Evolutionary conservation across 1,140 invertebrate species (phyloP), one percentile per base, ranked within the genome.

Genomic region (Chionoecetes opilio): DNA sequence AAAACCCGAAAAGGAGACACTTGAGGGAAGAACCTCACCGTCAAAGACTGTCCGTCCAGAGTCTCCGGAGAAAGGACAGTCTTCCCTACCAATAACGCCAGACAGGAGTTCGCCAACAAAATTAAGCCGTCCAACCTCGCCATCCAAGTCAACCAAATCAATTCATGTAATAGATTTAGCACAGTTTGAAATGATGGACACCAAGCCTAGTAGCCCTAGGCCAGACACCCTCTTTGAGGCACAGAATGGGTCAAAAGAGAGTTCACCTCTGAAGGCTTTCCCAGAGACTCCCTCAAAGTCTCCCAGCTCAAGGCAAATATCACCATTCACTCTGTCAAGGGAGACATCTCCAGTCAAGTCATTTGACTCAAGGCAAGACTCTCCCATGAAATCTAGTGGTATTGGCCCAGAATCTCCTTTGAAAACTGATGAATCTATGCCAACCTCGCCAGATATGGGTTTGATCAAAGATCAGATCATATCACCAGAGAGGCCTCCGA

Each of bases 371-470:
- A 86, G 94, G 75, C 89, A 41, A 91, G 93, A 95, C 84, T 96
- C 95, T 46, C 93, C 95, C 86, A 96, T 96, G 95, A 96, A 93
- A 88, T 96, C 96, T 21, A 95, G 96, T 95, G 95, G 93, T 17
- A 88, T 96, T 26, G 96, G 93, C 34, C 93, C 95, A 17, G 95
- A 96, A 38, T 94, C 93, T 46, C 92, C 92, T 6, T 31, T 96
- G 32, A 96, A 96, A 94, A 94, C 95, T n/a, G 95, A 96, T 85
- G 95, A 96, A 90, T 94, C 92, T 87, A 82, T 82, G 9, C 95
- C 95, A 8, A 91, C 92, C 21, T 95, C 95, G 37, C 95, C 95
- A 34, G 95, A 95, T 29, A 95, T 86, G 32, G 94, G 94, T 17
- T 34, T 86, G n/a, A 32, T 88, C n/a, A 84, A 63, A 35, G 92